These are phyloP conservation scores for Poicephalus gulielmi DNA, from an alignment of 2,113 vertebrate genomes.

Conservation along the genomic window DNA sequence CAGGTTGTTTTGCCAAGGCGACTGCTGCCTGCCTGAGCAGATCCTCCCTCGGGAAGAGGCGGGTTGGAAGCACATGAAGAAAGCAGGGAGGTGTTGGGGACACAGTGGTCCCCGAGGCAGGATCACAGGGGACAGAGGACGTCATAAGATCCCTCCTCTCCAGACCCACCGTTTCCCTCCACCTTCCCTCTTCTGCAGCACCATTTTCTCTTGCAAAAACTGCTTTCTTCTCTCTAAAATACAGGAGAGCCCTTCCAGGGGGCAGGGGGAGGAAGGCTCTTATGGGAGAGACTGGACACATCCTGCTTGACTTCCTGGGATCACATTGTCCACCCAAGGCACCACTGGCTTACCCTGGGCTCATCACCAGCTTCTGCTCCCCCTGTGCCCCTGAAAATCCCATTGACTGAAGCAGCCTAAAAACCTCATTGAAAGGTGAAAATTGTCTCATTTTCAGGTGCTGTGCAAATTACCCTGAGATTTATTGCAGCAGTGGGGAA, in stretches of 20 bases:
- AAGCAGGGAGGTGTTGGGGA: neutral
- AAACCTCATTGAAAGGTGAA: neutral
- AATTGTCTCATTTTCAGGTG: neutral
- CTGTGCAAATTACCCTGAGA: neutral
- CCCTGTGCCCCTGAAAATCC: neutral
- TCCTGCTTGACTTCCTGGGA: neutral
- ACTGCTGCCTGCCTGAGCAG: neutral
- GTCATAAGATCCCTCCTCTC: neutral
- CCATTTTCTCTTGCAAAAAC: neutral
- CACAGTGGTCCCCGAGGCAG: accelerated
- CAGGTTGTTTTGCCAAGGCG: neutral
- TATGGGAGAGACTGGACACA: neutral
- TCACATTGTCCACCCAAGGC: neutral
- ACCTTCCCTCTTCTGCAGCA: neutral
- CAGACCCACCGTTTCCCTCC: neutral
- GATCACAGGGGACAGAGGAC: accelerated
- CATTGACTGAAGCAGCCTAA: neutral
- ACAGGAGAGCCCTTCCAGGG: neutral
- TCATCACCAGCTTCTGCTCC: neutral
- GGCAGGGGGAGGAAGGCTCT: neutral
- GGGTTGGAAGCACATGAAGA: neutral
- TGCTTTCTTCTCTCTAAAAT: neutral
- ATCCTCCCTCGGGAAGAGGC: neutral
- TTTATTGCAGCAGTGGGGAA: neutral
- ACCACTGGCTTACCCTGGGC: accelerated